Conservation (phyloP, 2,888 invertebrate genomes). For the Rotaria sp. region DNA sequence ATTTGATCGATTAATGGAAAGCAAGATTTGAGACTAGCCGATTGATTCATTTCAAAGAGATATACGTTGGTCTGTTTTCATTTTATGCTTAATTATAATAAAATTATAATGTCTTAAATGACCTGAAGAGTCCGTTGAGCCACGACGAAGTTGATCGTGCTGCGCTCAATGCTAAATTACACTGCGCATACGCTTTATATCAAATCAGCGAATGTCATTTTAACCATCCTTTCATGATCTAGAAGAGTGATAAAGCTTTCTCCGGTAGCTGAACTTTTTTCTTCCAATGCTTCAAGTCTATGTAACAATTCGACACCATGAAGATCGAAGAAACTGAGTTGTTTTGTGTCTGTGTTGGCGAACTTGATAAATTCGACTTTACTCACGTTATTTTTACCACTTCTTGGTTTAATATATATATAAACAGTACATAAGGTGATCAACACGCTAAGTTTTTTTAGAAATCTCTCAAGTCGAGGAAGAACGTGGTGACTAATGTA, state of each 20-base stretch:
- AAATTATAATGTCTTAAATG: no score
- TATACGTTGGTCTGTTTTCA: no score
- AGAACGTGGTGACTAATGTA: neutral
- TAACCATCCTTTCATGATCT: neutral
- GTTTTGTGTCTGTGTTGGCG: neutral
- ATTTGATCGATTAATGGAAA: no score
- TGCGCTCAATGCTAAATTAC: neutral
- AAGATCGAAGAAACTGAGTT: slow-evolving; percentile 6
- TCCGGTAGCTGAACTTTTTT: neutral
- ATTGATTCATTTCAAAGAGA: no score
- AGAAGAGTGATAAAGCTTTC: neutral
- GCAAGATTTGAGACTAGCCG: no score
- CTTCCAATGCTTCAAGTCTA: neutral
- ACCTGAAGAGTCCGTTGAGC: no score
- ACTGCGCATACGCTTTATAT: neutral
- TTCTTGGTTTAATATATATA: neutral
- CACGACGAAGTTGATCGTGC: neutral
- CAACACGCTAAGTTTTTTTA: slow-evolving; percentile 1
- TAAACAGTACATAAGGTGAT: neutral
- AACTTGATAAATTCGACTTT: neutral
- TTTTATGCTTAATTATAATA: no score
- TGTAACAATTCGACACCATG: neutral
- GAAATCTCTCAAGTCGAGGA: slow-evolving; percentile 10
- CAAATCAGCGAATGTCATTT: neutral
- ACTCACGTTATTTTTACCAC: neutral